Evolutionary conservation across 2,113 vertebrate species (phyloP), one percentile per base, ranked within the genome.

Genomic region (Puffinus mauretanicus): DNA sequence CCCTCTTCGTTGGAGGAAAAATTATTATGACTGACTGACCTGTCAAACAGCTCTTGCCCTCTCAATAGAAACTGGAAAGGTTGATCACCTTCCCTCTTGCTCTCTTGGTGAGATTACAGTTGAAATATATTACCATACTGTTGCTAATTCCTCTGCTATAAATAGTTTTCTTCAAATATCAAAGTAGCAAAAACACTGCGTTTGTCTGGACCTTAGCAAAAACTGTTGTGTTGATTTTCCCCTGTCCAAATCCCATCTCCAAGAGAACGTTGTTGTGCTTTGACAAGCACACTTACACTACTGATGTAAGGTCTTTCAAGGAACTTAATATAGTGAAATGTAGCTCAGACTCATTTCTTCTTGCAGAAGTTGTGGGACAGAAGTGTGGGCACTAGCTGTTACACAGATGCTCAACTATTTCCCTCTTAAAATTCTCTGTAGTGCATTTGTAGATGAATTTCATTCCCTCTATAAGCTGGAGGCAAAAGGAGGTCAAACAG

Each of bases 321-420:
- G 62, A 42, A 40, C 11, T 76, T 46, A 58, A 36, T 55, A 19
- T 6, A 1, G 4, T 66, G 34, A 24, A 54, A 44, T 36, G 32
- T 34, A 82, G 11, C 38, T 79, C 36, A 58, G 69, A 15, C 42
- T 61, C 19, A 16, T 60, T 65, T 20, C 16, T 36, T 58, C 52
- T 40, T 55, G n/a, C 22, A 79, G 32, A 65, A 72, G 34, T 4
- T 81, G n/a, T 55, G 54, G n/a, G 58, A 61, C 47, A 82, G 34
- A 79, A 86, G 6, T 0, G 1, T 7, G 11, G 34, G 8, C 17
- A 46, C 0, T 8, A 55, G 7, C 22, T 54, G 29, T 54, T 67
- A 54, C 11, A 52, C 29, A 69, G 18, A 49, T 42, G 9, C 8
- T 27, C 32, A 61, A 2, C 36, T 64, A 70, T 46, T 73, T 81